Evolutionary conservation across 2,888 invertebrate species (phyloP).

Genomic region (Heteropelma amictum): DNA sequence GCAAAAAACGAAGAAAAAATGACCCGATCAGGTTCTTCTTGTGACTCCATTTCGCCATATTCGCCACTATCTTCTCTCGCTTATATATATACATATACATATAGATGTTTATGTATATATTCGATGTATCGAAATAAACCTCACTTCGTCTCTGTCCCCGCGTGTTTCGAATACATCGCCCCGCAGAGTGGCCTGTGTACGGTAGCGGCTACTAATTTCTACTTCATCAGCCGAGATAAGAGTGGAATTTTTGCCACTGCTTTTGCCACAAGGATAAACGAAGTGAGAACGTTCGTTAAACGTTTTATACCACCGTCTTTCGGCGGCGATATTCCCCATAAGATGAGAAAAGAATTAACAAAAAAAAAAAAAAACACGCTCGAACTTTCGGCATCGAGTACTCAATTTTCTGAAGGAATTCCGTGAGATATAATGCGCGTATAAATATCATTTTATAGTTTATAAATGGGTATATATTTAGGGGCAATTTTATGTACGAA

Average conservation of each 20-base stretch:
- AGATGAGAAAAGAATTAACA: not conserved
- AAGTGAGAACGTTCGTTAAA: constrained; percentile 47
- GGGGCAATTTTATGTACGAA: not conserved
- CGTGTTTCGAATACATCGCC: constrained; percentile 59
- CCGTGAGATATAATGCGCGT: not conserved
- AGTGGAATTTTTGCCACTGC: constrained; percentile 72
- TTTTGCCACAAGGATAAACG: constrained; percentile 31
- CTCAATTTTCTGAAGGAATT: constrained; percentile 53
- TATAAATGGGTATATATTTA: not conserved
- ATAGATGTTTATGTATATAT: not conserved
- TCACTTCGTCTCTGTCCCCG: not conserved
- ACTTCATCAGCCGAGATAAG: constrained; percentile 77
- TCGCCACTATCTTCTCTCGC: constrained; percentile 37
- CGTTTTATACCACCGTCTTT: constrained; percentile 33
- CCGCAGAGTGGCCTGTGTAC: constrained; percentile 70
- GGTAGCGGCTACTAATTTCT: constrained; percentile 78
- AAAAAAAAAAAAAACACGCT: not conserved
- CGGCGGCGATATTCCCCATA: constrained; percentile 2
- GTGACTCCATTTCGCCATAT: constrained; percentile 15
- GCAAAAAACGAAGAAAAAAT: constrained; percentile 30
- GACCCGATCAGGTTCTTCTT: constrained; percentile 37
- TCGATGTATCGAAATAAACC: not conserved
- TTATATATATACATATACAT: constrained; percentile 5
- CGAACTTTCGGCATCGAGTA: constrained; percentile 45
- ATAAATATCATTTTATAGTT: not conserved